Percentiles rank a stretch among this genome's conserved stretches.
phyloP scores from a whole-genome alignment of 2,113 vertebrate genomes.

The Limnothrissa miodon region DNA sequence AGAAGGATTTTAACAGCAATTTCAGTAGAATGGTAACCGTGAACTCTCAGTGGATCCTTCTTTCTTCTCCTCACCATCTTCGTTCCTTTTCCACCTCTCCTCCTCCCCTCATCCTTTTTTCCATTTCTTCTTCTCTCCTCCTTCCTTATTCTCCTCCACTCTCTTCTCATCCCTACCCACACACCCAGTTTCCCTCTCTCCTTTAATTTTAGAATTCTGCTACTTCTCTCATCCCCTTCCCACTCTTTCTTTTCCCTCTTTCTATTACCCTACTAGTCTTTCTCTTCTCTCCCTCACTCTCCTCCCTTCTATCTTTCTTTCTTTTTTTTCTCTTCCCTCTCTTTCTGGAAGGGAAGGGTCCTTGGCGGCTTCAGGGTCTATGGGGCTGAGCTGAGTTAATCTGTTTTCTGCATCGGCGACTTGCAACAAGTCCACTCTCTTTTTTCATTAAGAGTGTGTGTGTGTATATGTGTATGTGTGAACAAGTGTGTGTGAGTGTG shows the following conservation, averaged over 20 bases:
- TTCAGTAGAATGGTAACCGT: background rate
- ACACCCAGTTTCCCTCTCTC: background rate
- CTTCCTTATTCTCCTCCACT: slow-evolving; percentile 20
- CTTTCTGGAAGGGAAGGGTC: slow-evolving; percentile 41
- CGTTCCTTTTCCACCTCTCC: background rate
- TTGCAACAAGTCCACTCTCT: slow-evolving; percentile 72
- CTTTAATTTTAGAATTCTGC: background rate
- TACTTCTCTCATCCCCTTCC: background rate
- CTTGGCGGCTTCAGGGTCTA: slow-evolving; percentile 54
- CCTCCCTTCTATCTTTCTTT: background rate
- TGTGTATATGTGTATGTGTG: slow-evolving; percentile 47
- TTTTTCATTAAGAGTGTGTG: slow-evolving; percentile 69
- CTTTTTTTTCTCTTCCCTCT: slow-evolving; percentile 28
- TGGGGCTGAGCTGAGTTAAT: slow-evolving; percentile 66
- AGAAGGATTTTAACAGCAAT: background rate
- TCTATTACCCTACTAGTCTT: background rate
- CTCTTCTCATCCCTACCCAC: background rate
- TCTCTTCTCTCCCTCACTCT: background rate
- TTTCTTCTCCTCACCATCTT: slow-evolving; percentile 12
- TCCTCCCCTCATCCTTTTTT: background rate
- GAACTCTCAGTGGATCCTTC: background rate
- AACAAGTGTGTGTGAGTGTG: background rate
- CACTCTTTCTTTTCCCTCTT: background rate
- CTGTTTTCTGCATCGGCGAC: slow-evolving; percentile 73
- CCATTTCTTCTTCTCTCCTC: background rate